Evolutionary conservation across 2,888 invertebrate species (phyloP).

Genomic region (Petrolisthes cinctipes): DNA sequence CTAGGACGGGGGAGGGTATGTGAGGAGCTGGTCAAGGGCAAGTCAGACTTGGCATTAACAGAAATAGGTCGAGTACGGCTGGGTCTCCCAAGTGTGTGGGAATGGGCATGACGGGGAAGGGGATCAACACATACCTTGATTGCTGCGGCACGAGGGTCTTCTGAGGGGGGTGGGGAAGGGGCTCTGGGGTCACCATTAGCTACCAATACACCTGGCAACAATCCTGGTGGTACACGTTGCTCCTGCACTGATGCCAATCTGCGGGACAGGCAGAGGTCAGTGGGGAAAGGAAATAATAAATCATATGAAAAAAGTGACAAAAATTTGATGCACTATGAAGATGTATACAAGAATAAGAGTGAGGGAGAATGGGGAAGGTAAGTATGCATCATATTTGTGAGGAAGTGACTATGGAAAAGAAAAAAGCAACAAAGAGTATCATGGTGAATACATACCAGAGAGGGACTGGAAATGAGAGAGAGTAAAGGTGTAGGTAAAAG

Average conservation of each 20-base stretch:
- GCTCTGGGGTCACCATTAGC: constrained; percentile 57
- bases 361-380: not conserved
- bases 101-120: not conserved
- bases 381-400: not conserved
- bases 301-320: too few species aligned
- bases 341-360: not conserved
- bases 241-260: constrained; percentile 97
- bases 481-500: too few species aligned
- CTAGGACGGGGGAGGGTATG: constrained; percentile 10
- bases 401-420: not conserved
- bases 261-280: constrained; percentile 50
- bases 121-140: constrained; percentile 56
- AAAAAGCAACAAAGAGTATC: not conserved
- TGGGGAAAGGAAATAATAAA: not conserved
- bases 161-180: constrained; percentile 47
- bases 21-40: not conserved
- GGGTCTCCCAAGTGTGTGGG: not conserved
- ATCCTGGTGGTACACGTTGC: constrained; percentile 76
- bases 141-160: constrained; percentile 40
- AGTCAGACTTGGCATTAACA: not conserved
- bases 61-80: not conserved
- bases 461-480: too few species aligned
- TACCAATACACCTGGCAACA: constrained; percentile 22
- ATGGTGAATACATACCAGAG: not conserved
- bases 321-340: not conserved